Conservation (phyloP, 1,140 invertebrate species). For the Xylocopa sonorina region DNA sequence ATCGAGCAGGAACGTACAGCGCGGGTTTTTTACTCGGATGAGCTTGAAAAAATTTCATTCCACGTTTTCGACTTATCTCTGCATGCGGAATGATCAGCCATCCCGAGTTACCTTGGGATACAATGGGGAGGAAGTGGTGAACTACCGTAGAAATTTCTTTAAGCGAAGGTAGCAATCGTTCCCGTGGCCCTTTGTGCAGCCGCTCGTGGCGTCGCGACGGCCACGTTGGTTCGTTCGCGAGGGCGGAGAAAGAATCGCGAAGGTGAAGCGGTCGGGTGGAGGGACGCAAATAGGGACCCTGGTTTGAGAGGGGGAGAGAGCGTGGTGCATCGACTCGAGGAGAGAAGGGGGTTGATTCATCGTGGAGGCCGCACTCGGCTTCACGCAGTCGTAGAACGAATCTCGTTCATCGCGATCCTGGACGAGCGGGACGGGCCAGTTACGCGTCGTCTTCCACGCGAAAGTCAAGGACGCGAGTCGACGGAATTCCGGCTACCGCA, state of each 20-base stretch:
- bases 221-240: slow-evolving; percentile 20
- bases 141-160: no score
- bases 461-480: slow-evolving; percentile 65
- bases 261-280: slow-evolving; percentile 12
- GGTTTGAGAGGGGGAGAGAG: not conserved
- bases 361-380: slow-evolving; percentile 66
- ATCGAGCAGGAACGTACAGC: no score
- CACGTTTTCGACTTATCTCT: no score
- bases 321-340: slow-evolving; percentile 57
- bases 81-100: no score
- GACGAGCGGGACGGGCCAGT: slow-evolving; percentile 59
- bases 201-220: slow-evolving; percentile 14
- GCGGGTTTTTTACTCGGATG: no score
- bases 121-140: not conserved
- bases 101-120: no score
- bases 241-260: slow-evolving; percentile 33
- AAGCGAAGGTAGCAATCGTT: not conserved
- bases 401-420: slow-evolving; percentile 67
- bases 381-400: slow-evolving; percentile 68
- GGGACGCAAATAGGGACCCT: not conserved
- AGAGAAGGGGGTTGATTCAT: slow-evolving; percentile 73
- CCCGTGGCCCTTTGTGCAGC: not conserved
- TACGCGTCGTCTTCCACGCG: slow-evolving; percentile 67
- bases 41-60: no score
- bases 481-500: slow-evolving; percentile 50